Evolutionary conservation across 2,113 vertebrate species (phyloP).

Genomic region (Parotia lawesii): DNA sequence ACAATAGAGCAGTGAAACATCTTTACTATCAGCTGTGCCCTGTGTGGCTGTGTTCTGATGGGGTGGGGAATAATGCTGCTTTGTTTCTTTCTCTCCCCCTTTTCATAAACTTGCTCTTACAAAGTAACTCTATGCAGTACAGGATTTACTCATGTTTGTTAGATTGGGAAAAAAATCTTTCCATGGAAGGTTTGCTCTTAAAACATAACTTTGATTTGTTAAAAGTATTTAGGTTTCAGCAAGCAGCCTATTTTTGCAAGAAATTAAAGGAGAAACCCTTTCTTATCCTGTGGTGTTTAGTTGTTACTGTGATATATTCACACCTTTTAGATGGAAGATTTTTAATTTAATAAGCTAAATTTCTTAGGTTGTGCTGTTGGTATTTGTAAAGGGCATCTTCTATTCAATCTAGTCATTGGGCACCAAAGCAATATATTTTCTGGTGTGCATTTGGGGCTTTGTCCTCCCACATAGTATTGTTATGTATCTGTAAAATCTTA

Average conservation of each 20-base stretch:
- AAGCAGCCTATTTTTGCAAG: background rate
- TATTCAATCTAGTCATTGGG: background rate
- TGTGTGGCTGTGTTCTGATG: background rate
- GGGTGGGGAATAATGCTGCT: constrained; percentile 22
- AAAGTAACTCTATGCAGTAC: constrained; percentile 50
- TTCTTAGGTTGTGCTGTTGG: background rate
- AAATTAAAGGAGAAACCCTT: background rate
- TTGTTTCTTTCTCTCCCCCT: background rate
- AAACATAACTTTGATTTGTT: background rate
- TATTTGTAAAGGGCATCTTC: background rate
- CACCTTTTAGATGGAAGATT: background rate
- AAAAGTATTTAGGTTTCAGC: background rate
- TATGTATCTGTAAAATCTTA: background rate
- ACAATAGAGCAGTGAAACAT: background rate
- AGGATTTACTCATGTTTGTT: background rate
- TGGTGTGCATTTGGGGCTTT: background rate
- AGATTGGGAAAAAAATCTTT: background rate
- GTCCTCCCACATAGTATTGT: background rate
- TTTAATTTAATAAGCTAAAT: background rate
- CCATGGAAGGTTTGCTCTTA: background rate
- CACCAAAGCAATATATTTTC: constrained; percentile 43
- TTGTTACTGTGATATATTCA: background rate
- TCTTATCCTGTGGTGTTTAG: background rate
- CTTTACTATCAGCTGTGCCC: constrained; percentile 20
- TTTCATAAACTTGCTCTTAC: constrained; percentile 1